A percentile compares a stretch with the other conserved stretches of the same genome.
phyloP scores from a whole-genome alignment of 2,888 invertebrate genomes.

The Protodeltote pygarga region DNA sequence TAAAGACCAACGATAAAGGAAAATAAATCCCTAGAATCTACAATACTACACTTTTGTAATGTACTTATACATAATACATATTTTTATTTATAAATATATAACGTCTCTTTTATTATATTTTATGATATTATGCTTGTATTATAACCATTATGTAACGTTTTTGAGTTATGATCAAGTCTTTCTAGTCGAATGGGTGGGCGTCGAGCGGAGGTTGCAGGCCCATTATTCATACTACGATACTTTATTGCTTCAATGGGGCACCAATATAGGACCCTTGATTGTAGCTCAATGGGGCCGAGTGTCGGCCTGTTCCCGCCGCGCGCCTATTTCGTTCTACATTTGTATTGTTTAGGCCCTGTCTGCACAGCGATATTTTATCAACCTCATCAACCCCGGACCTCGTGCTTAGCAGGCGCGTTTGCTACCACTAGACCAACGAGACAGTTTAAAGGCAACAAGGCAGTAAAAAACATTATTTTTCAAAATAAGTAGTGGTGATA shows the following conservation, averaged over 20 bases:
- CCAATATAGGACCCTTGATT: slow-evolving; percentile 63
- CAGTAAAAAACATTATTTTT: no score
- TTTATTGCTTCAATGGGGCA: slow-evolving; percentile 79
- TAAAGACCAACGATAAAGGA: neutral
- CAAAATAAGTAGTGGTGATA: no score
- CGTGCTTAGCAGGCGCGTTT: no score
- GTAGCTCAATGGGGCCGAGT: slow-evolving; percentile 60
- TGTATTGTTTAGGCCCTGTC: no score
- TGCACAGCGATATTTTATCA: no score
- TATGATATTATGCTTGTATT: slow-evolving; percentile 51
- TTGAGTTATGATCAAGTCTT: slow-evolving; percentile 65
- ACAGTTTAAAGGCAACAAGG: no score
- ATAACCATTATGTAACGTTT: slow-evolving; percentile 43
- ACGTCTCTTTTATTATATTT: no score
- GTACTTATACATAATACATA: neutral
- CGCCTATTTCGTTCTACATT: slow-evolving; percentile 13
- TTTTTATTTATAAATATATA: no score
- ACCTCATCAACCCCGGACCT: no score
- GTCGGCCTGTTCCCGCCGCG: slow-evolving; percentile 27
- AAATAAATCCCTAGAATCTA: neutral
- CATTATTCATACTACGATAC: slow-evolving; percentile 80
- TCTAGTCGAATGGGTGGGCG: slow-evolving; percentile 66
- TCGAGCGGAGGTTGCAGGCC: slow-evolving; percentile 64
- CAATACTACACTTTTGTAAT: neutral
- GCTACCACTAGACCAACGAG: no score